Evolutionary conservation across 1,140 invertebrate genomes (phyloP).

Genomic region (Holotrichia oblita): DNA sequence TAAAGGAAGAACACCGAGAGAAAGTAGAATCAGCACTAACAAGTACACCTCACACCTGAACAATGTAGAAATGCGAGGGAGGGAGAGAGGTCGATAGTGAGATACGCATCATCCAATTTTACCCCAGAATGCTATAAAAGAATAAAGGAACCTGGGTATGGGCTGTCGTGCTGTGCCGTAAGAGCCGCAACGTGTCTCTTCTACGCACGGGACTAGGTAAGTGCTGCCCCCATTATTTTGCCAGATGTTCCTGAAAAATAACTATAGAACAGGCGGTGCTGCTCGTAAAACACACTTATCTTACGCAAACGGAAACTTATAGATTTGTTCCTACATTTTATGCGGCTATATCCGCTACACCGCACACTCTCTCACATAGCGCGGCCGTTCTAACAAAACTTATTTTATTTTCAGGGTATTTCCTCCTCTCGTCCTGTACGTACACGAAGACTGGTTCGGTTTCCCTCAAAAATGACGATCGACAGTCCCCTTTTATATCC

Average conservation of each 20-base stretch:
- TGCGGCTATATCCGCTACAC: not conserved
- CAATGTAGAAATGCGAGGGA: not conserved
- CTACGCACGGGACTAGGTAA: not conserved
- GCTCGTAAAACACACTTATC: conserved; percentile 46
- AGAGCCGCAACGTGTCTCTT: conserved; percentile 40
- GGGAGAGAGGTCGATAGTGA: conserved; percentile 41
- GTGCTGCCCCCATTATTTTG: conserved; percentile 27
- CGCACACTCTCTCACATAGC: not conserved
- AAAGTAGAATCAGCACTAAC: not conserved
- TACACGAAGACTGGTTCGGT: not conserved
- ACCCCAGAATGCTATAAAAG: conserved; percentile 43
- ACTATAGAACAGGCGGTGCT: conserved; percentile 43
- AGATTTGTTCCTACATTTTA: conserved; percentile 36
- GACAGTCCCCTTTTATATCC: too few species aligned
- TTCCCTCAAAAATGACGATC: too few species aligned
- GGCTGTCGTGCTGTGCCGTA: not conserved
- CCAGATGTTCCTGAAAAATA: conserved; percentile 41
- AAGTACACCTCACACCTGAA: not conserved
- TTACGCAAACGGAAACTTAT: conserved; percentile 36
- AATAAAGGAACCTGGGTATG: conserved; percentile 40
- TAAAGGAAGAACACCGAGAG: not conserved
- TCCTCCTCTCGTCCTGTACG: not conserved
- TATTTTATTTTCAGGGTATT: conserved; percentile 27
- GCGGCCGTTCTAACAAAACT: not conserved
- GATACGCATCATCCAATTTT: conserved; percentile 33